Conservation (phyloP, 2,797 vertebrate genomes). For the Spondyliosoma cantharus region DNA sequence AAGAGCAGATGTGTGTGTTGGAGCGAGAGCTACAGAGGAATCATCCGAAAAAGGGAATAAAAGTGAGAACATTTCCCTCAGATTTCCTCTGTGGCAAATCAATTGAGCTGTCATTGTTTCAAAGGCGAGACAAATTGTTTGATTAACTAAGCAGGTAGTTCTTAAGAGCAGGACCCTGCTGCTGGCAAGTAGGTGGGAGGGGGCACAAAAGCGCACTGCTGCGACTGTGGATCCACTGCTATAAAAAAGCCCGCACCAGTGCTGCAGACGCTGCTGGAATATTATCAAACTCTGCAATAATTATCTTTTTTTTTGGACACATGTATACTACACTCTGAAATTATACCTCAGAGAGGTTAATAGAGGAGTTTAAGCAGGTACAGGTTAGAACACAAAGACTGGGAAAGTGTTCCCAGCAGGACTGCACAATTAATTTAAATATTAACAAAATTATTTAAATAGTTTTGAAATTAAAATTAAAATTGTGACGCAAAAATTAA, state of each 20-base stretch:
- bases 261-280: conserved; percentile 51
- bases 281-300: conserved; percentile 47
- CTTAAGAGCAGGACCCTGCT: conserved; percentile 68
- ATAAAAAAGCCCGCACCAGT: conserved; percentile 67
- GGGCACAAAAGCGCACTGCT: conserved; percentile 69
- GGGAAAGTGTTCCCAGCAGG: conserved; percentile 31
- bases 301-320: conserved; percentile 47
- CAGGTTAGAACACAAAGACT: conserved; percentile 27
- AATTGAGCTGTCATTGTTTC: conserved; percentile 69
- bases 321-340: conserved; percentile 36
- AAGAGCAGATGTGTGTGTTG: conserved; percentile 10
- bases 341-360: conserved; percentile 48
- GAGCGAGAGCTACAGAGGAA: conserved; percentile 11
- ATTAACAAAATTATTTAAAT: no score
- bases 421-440: no score
- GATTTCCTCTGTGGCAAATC: conserved; percentile 49
- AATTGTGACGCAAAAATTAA: no score
- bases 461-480: no score
- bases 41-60: conserved; percentile 25
- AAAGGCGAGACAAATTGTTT: conserved; percentile 77
- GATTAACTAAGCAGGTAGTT: conserved; percentile 80
- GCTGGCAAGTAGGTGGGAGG: conserved; percentile 70
- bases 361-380: conserved; percentile 37
- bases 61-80: conserved; percentile 18
- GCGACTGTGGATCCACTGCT: conserved; percentile 58